Evolutionary conservation across 2,113 vertebrate genomes (phyloP), one percentile per base, ranked within the genome.

Genomic region (Lonchura striata): DNA sequence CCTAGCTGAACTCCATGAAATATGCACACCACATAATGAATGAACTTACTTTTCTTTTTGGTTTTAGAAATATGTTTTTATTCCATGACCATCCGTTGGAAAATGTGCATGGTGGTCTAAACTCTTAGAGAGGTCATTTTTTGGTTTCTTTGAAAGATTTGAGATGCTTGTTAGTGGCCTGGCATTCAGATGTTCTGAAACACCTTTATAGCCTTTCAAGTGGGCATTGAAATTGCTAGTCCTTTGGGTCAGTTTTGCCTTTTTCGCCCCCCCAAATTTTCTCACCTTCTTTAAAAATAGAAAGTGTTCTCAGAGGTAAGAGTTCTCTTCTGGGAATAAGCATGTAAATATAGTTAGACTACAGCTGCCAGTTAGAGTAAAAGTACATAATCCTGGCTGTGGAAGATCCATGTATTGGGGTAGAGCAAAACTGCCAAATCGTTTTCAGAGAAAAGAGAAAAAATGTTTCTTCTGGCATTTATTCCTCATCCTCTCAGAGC

Each of bases 181-280:
- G 91, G 81, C 4, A 11, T 94, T 94, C 92, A 88, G 77, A 68
- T 82, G 71, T 70, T 95, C 92, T 94, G 92, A 79, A 95, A 96
- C 91, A 95, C 95, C 95, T 96, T 90, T 68, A 75, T 11, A 92
- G 49, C 57, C 92, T 96, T 97, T 96, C 88, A 97, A 96, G 94
- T 84, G 90, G 92, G 82, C 75, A 81, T 35, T 92, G 90, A 91
- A 90, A 70, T 87, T 77, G n/a, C 88, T 49, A 18, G 41, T 47
- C 90, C 60, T 72, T 61, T 49, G 69, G 57, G 95, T 79, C 37
- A 90, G 52, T 90, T 90, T 71, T 74, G 49, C 82, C 27, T 33
- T 63, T 53, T 46, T 2, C 1, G 2, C 11, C 19, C 15, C 5
- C 15, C 4, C 44, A 71, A 39, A 54, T 76, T 81, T 21, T 83